phyloP scores from a whole-genome alignment of 2,113 vertebrate genomes.

The Leptocoma aspasia region DNA sequence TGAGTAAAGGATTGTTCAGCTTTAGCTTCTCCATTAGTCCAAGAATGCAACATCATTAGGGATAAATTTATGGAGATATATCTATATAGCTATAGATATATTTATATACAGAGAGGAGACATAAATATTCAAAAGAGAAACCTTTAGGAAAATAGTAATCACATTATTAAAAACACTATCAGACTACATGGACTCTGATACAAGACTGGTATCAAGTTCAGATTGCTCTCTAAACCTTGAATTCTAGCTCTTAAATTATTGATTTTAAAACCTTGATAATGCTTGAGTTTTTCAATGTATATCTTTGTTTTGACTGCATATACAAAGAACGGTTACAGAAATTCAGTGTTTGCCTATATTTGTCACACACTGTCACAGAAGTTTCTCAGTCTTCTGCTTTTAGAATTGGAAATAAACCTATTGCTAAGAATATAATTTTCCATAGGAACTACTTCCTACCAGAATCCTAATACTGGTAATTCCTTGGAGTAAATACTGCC shows the following conservation, averaged over 20 bases:
- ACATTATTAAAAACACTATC: neutral
- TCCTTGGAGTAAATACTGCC: neutral
- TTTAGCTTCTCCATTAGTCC: neutral
- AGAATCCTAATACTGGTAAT: neutral
- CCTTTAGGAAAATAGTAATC: neutral
- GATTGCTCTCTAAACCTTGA: neutral
- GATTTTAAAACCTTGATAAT: neutral
- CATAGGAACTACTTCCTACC: neutral
- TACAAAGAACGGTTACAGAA: neutral
- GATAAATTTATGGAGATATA: neutral
- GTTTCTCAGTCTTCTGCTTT: constrained; percentile 14
- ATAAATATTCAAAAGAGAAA: neutral
- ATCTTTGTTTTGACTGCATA: constrained; percentile 5
- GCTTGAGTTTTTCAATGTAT: neutral
- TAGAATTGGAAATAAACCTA: constrained; percentile 16
- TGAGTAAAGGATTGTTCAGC: neutral
- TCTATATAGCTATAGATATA: neutral
- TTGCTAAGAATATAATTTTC: neutral
- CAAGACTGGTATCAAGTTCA: neutral
- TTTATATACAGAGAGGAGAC: accelerated
- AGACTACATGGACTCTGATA: neutral
- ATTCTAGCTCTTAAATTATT: neutral
- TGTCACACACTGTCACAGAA: constrained; percentile 1
- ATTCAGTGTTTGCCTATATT: constrained; percentile 14
- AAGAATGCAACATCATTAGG: neutral